These are phyloP conservation scores for Ophraella communa DNA, from an alignment of 2,888 invertebrate species.

Conservation along the genomic window DNA sequence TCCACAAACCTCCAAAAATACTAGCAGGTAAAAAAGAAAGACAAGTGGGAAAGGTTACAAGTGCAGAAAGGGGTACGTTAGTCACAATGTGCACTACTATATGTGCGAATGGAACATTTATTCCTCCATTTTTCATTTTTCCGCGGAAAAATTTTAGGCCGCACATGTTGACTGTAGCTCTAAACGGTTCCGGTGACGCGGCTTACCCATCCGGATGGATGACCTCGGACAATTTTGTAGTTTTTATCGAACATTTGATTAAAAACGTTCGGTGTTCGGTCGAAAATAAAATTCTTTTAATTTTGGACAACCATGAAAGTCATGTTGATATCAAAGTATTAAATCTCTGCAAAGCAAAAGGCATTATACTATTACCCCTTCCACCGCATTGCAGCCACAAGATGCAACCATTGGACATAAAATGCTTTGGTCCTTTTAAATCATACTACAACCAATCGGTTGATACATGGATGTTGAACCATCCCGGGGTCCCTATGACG, in stretches of 20 bases:
- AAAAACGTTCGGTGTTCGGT: slow-evolving; percentile 33
- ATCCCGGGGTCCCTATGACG: too few species aligned
- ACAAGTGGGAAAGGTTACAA: slow-evolving; percentile 11
- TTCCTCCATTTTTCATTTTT: slow-evolving; percentile 21
- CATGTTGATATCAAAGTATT: slow-evolving; percentile 15
- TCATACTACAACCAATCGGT: too few species aligned
- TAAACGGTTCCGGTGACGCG: not conserved
- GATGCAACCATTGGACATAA: too few species aligned
- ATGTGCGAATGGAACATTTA: slow-evolving; percentile 4
- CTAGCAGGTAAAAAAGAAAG: slow-evolving; percentile 10
- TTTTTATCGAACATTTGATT: slow-evolving; percentile 46
- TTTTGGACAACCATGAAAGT: slow-evolving; percentile 24
- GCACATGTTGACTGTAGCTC: slow-evolving; percentile 7
- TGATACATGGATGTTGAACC: too few species aligned
- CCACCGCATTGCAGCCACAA: too few species aligned
- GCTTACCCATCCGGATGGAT: slow-evolving; percentile 18
- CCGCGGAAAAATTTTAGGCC: slow-evolving; percentile 11
- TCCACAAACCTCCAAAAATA: slow-evolving; percentile 25
- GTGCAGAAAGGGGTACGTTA: slow-evolving; percentile 25
- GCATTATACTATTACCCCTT: too few species aligned
- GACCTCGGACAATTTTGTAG: slow-evolving; percentile 31
- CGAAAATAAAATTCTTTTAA: not conserved
- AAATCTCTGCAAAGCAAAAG: slow-evolving; percentile 1
- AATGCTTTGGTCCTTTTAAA: too few species aligned
- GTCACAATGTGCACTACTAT: slow-evolving; percentile 21